Evolutionary conservation across 2,113 vertebrate genomes (phyloP).

Genomic region (Tilapia sparmanii): DNA sequence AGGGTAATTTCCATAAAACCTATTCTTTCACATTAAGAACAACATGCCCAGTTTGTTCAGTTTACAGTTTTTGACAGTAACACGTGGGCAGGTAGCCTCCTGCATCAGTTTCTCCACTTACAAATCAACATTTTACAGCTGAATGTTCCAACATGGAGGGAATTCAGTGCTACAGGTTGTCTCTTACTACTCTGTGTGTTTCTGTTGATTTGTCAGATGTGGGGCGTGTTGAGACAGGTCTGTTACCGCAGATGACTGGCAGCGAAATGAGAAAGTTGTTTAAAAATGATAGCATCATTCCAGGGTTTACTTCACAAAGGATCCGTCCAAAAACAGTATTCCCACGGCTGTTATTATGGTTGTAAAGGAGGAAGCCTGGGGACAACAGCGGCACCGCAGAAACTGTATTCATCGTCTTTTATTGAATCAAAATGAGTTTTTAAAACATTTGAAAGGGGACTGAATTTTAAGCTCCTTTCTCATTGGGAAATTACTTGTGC

Average conservation of each 20-base stretch:
- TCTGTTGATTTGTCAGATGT: background rate
- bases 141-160: background rate
- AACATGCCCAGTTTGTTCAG: background rate
- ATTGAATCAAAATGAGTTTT: background rate
- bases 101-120: background rate
- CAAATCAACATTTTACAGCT: background rate
- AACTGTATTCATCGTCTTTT: background rate
- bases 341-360: background rate
- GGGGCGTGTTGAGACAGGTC: slow-evolving; percentile 2
- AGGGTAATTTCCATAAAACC: background rate
- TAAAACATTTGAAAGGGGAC: background rate
- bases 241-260: background rate
- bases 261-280: background rate
- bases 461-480: background rate
- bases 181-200: background rate
- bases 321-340: background rate
- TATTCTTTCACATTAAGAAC: background rate
- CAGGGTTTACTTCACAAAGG: background rate
- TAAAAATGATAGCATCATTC: background rate
- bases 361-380: background rate
- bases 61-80: background rate
- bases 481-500: background rate
- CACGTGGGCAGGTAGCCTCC: background rate
- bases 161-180: background rate
- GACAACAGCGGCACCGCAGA: background rate